Conservation (phyloP, 2,797 vertebrate genomes). For the Dipus sagitta region DNA sequence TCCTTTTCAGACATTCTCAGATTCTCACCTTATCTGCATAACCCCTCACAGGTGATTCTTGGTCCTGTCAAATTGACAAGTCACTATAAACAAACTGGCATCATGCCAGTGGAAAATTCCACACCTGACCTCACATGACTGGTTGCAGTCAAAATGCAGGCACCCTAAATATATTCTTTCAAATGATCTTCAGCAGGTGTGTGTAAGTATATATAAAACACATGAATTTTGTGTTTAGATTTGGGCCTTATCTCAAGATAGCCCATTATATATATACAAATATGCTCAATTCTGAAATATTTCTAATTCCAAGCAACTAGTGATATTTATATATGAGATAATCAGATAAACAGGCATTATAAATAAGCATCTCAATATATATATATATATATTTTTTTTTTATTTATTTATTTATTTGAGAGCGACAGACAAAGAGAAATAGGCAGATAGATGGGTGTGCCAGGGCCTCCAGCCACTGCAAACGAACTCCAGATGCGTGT, state of each 20-base stretch:
- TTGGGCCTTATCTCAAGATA: background rate
- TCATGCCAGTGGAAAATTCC: background rate
- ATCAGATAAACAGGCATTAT: background rate
- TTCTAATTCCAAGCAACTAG: background rate
- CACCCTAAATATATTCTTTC: background rate
- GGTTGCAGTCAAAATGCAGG: background rate
- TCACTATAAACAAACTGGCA: background rate
- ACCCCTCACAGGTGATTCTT: no score
- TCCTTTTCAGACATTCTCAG: no score
- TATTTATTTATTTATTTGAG: no score
- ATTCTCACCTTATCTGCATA: no score
- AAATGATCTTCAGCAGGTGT: background rate
- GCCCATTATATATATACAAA: background rate
- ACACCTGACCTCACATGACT: background rate
- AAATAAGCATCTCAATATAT: background rate
- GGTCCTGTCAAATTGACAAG: no score
- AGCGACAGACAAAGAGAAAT: no score
- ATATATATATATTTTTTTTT: no score
- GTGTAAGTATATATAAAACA: background rate
- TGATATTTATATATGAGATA: constrained; percentile 51
- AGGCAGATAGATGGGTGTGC: no score
- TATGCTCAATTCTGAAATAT: background rate
- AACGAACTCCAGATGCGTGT: no score
- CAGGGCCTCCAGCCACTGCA: no score
- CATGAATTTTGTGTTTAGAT: background rate